Evolutionary conservation across 2,797 vertebrate genomes (phyloP).

Genomic region (Tadarida brasiliensis): DNA sequence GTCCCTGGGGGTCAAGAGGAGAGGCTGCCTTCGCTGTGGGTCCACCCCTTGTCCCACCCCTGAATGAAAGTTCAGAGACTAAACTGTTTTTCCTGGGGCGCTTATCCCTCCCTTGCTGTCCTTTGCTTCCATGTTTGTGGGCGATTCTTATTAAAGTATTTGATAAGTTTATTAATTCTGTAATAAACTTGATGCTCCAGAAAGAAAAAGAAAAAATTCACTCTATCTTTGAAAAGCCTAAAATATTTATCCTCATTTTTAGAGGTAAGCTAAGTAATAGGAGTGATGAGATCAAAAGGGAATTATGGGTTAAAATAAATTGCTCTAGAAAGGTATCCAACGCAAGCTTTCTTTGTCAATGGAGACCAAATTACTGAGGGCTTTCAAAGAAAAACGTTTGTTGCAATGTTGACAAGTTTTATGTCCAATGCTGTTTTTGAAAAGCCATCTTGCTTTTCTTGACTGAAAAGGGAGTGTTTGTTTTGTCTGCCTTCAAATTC

Average conservation of each 20-base stretch:
- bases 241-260: neutral
- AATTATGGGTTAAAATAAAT: slow-evolving; percentile 37
- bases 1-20: neutral
- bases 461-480: slow-evolving; percentile 83
- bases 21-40: neutral
- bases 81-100: too few relatives aligned
- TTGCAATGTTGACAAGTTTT: slow-evolving; percentile 79
- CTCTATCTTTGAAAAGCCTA: neutral
- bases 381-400: slow-evolving; percentile 73
- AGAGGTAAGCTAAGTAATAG: neutral
- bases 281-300: neutral
- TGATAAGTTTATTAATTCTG: neutral
- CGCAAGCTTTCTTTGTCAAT: neutral
- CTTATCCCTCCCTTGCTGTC: neutral
- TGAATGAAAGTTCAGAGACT: neutral
- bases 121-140: neutral
- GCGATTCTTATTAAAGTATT: neutral
- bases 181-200: neutral
- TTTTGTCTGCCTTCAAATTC: slow-evolving; percentile 82
- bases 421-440: slow-evolving; percentile 76
- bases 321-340: neutral
- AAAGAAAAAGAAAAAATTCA: neutral
- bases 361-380: neutral
- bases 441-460: slow-evolving; percentile 81
- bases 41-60: neutral